These are phyloP conservation scores for Leucosticte australis DNA, from an alignment of 2,113 vertebrate genomes.

Conservation along the genomic window DNA sequence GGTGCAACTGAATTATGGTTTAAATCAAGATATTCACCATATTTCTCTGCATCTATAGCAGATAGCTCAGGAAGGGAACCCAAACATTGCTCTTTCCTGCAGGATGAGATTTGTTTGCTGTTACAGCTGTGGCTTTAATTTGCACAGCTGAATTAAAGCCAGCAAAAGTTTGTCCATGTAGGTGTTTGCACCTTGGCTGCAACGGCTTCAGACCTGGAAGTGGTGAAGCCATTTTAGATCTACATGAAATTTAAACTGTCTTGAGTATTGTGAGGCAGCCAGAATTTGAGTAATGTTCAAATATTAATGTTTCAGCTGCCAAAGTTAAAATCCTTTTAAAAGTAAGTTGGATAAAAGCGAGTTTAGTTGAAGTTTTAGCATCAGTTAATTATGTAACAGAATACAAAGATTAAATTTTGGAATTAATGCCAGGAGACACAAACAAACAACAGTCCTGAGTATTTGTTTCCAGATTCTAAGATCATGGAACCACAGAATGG, in stretches of 20 bases:
- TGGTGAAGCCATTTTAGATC: neutral
- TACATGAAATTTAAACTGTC: neutral
- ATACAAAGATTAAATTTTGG: neutral
- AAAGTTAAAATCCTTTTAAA: neutral
- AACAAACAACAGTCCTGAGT: neutral
- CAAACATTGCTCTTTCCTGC: neutral
- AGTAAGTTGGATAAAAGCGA: neutral
- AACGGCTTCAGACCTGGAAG: neutral
- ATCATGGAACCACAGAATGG: neutral
- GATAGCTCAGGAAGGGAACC: neutral
- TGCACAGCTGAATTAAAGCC: neutral
- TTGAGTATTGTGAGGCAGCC: fast-evolving
- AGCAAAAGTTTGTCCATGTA: neutral
- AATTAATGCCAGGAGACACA: neutral
- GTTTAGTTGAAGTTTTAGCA: neutral
- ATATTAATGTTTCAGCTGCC: neutral
- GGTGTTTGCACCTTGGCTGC: neutral
- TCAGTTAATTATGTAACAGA: neutral
- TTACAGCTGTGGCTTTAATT: neutral
- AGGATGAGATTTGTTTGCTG: neutral
- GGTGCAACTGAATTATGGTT: neutral
- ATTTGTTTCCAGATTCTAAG: neutral
- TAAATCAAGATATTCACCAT: fast-evolving
- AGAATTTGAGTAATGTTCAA: neutral
- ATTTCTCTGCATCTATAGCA: neutral